Evolutionary conservation across 2,888 invertebrate species (phyloP).

Genomic region (Drosophila infuscata): DNA sequence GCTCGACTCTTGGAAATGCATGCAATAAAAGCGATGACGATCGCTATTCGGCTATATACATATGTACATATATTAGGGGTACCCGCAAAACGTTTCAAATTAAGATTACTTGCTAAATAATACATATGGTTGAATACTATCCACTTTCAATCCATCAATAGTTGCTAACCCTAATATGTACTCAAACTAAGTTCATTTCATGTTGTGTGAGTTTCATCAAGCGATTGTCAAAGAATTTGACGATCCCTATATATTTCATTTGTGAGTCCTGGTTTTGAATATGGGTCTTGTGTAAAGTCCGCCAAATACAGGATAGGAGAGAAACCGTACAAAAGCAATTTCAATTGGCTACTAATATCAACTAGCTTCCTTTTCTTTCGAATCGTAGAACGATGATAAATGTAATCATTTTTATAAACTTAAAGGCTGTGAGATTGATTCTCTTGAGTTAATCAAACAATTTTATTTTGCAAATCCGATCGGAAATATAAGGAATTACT

Average conservation of each 20-base stretch:
- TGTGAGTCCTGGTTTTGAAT: not conserved
- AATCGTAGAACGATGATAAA: too few relatives aligned
- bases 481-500: not conserved
- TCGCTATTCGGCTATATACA: not conserved
- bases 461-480: not conserved
- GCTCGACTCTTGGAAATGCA: constrained; percentile 27
- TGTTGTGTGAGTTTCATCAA: not conserved
- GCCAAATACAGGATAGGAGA: not conserved
- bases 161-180: not conserved
- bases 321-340: not conserved
- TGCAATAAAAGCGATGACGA: constrained; percentile 42
- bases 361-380: not conserved
- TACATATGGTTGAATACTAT: not conserved
- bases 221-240: not conserved
- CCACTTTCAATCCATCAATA: not conserved
- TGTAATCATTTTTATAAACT: not conserved
- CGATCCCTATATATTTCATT: too few relatives aligned
- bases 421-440: not conserved
- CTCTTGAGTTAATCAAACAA: not conserved
- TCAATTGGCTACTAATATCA: not conserved
- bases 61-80: not conserved
- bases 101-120: not conserved
- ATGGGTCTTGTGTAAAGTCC: not conserved
- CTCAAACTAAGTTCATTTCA: not conserved
- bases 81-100: not conserved